Evolutionary conservation across 2,113 vertebrate species (phyloP), one percentile per base, ranked within the genome.

Genomic region (Gobiocypris rarus): DNA sequence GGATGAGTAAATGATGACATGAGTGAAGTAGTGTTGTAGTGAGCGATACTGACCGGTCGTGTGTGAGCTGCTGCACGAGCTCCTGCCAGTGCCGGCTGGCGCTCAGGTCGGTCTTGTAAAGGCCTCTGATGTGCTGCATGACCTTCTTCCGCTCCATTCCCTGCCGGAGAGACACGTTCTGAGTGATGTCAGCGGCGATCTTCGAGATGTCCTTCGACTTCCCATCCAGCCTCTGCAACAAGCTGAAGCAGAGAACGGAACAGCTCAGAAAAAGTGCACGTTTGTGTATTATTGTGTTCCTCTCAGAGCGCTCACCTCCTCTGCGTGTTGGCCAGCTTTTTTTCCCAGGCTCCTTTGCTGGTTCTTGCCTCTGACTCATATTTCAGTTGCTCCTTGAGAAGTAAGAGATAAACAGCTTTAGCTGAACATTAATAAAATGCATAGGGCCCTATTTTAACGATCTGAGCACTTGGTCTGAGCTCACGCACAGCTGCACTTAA

Each of bases 171-270:
- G 97, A 98, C 84, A 99, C 96, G 84, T 95, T 96, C 92, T 99
- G 98, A 6, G 98, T 99, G 91, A 99, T 96, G 87, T 99, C 97
- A 43, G 96, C 97, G 59, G 98, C 97, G 77, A 97, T 96, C 95
- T 98, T 98, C 59, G 98, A 99, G 90, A 99, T 97, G 88, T 98
- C 97, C 91, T 98, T 99, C 75, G 96, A 97, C 90, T 97, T 99
- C 81, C 94, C 92, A 65, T 99, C 96, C n/a, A 99, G 92, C 83
- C 98, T 95, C 92, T 98, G 97, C 89, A 99, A 95, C 73, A 99
- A 96, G 91, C 98, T 99, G 90, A 84, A 76, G 22, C 81, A 52
- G 6, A 34, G 50, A 75, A 61, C 13, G 81, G 19, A 8, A 59
- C 67, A 19, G 63, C 48, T 34, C 9, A 9, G 63, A 67, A 34